Base-by-base conservation (phyloP, 2,113 vertebrate species). In the Scortum barcoo region DNA sequence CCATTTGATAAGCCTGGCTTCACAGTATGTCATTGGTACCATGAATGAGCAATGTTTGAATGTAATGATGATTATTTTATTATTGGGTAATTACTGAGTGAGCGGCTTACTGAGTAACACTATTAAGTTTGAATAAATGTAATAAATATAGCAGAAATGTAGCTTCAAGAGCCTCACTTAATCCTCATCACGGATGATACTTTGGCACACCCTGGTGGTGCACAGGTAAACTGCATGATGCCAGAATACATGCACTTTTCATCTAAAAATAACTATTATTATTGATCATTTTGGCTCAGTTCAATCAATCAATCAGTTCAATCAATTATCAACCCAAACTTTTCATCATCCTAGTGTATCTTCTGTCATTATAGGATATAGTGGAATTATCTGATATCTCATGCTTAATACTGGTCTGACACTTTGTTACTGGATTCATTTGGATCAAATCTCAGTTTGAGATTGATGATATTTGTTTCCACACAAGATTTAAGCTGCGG, bases 191-290 rank as follows among this genome's bases (percentile, higher is more conserved):
- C 30, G 14, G 19, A 42, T 30, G 19, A 50, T 24, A 11, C 26
- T 48, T 44, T 60, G 28, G 13, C 53, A 16, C 61, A 70, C 46
- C 65, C 76, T 79, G 33, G 57, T 73, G 67, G 77, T 40, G 13
- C 16, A 70, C 33, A 13, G 6, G 17, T 36, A 26, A 20, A 69
- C 38, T 72, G 36, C n/a, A 53, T 3, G 6, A 67, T 51, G 33
- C 13, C 33, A 73, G 1, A 60, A 0, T 11, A 60, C 1, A 40
- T 56, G 7, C 12, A 7, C 36, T 30, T 72, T 56, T 51, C 26
- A 51, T 58, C 12, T 26, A 10, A 11, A 17, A 6, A 17, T 40
- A 16, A 30, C 7, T 38, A 65, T 14, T 12, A 48, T 22, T 26
- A 42, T 30, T 48, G 16, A 73, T 54, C 1, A 17, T 36, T 56